Evolutionary conservation across 2,797 vertebrate genomes (phyloP).

Genomic region (Crossoptilon crossoptilon): DNA sequence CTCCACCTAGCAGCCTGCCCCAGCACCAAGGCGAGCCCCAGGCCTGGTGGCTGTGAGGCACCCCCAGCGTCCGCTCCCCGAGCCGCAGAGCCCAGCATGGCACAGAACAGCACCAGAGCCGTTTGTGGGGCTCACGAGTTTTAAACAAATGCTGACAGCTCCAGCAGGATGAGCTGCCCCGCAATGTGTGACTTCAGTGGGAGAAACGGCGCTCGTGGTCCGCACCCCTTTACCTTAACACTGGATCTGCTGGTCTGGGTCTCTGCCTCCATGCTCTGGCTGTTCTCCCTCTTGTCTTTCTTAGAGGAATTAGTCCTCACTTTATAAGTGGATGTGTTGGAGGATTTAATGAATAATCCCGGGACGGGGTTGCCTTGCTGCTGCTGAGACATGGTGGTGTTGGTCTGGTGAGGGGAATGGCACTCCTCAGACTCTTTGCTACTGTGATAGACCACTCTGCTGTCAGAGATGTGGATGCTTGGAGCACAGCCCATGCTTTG

Average conservation of each 20-base stretch:
- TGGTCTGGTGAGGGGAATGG: constrained; percentile 92
- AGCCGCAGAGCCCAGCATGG: no score
- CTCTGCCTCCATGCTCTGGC: constrained; percentile 76
- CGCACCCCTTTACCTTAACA: constrained; percentile 74
- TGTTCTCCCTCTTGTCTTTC: constrained; percentile 77
- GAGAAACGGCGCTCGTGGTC: constrained; percentile 43
- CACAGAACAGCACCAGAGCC: no score
- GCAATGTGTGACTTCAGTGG: no score
- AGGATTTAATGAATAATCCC: constrained; percentile 91
- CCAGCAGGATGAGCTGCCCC: no score
- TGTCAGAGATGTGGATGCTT: constrained; percentile 96
- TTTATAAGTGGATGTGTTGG: constrained; percentile 85
- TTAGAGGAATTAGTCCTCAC: constrained; percentile 84
- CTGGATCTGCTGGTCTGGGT: constrained; percentile 70
- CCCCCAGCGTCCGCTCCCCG: no score
- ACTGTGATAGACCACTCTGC: constrained; percentile 89
- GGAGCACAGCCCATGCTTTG: constrained; percentile 99
- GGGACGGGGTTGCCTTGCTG: constrained; percentile 90
- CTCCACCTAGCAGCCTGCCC: not conserved
- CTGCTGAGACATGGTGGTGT: constrained; percentile 84
- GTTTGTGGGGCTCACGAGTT: no score
- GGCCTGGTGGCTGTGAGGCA: no score
- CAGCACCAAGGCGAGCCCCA: no score
- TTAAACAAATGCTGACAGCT: no score
- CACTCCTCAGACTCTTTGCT: constrained; percentile 93